A percentile compares a stretch with the other conserved stretches of the same genome.
Evolutionary conservation across 2,113 vertebrate genomes (phyloP).

Genomic region (Gorsachius goisagi): DNA sequence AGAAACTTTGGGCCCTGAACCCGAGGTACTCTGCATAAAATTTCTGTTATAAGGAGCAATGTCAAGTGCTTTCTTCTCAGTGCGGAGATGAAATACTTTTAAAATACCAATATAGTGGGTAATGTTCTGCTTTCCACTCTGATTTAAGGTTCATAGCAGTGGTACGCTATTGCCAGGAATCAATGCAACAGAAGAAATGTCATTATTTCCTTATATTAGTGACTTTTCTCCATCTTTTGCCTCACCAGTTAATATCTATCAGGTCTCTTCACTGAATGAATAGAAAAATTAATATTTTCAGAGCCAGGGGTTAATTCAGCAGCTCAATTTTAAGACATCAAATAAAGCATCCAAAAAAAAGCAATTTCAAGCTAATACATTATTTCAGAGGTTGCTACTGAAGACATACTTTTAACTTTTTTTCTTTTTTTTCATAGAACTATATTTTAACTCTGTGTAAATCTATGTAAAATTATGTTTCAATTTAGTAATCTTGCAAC

Average conservation of each 20-base stretch:
- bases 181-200: neutral
- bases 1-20: neutral
- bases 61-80: neutral
- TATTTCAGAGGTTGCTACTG: neutral
- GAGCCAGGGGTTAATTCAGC: neutral
- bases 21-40: neutral
- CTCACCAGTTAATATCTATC: neutral
- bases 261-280: neutral
- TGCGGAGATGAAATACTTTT: neutral
- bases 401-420: neutral
- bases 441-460: neutral
- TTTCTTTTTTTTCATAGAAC: too few species aligned
- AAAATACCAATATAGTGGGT: neutral
- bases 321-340: neutral
- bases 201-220: neutral
- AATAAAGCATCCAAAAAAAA: neutral
- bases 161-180: neutral
- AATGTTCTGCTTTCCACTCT: neutral
- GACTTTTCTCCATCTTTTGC: neutral
- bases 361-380: neutral
- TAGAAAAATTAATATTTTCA: slow-evolving; percentile 1
- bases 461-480: neutral
- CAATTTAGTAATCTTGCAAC: neutral
- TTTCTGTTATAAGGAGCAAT: neutral
- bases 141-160: neutral